Evolutionary conservation across 2,113 vertebrate genomes (phyloP), one percentile per base, ranked within the genome.

Genomic region (Leptodactylus fuscus): DNA sequence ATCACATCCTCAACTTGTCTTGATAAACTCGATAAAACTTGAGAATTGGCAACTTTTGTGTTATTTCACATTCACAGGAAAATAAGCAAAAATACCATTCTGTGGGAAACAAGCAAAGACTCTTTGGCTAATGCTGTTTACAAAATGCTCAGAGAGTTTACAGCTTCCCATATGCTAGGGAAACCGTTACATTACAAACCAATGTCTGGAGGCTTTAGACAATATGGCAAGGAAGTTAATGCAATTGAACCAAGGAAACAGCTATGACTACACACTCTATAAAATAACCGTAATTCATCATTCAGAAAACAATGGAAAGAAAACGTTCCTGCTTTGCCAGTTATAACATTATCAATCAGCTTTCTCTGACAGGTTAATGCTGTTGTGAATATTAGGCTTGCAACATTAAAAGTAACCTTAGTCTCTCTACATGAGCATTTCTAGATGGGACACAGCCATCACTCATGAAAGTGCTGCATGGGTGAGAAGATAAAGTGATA

Each of bases 191-290:
- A 92, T 94, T 87, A 91, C 88, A 90, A 92, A 90, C 93, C 91
- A 92, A 91, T 87, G 81, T 90, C 90, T 92, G 90, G 83, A 87
- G 90, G 87, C 87, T 90, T 88, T 80, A 89, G 91, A 94, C 94
- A 94, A 94, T 93, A 89, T 90, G 86, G 90, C 81, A 91, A 94
- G 93, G 94, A 94, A 93, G 92, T 89, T 88, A 92, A 90, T 89
- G 89, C 91, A 91, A 93, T 85, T 81, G 87, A 89, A 91, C 91
- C 90, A 92, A 92, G 94, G 94, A 95, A 95, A 93, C 91, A 83
- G 88, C 91, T 89, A 51, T 87, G 92, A 92, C 89, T 94, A 87
- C 55, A 36, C 89, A 92, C 89, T 91, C 91, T 91, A 93, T 90
- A 90, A 93, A 93, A 90, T 86, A 91, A 91, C 88, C 81, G 67